Evolutionary conservation across 2,797 vertebrate genomes (phyloP).

Genomic region (Eupleurogrammus muticus): DNA sequence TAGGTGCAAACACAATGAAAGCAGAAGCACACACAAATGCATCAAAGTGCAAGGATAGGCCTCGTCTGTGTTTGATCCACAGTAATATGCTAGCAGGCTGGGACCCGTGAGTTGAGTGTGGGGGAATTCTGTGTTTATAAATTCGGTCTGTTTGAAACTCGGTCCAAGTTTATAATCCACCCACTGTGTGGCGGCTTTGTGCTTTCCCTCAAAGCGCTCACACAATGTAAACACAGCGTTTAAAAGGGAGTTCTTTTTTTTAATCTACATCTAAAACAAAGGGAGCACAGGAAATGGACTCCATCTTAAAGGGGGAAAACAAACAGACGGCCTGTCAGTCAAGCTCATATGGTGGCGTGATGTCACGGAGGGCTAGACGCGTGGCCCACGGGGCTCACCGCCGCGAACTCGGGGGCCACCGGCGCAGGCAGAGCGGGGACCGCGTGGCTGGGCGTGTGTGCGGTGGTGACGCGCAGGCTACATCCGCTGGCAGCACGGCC

Average conservation of each 20-base stretch:
- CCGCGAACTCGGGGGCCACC: conserved; percentile 1
- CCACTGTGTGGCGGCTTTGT: conserved; percentile 83
- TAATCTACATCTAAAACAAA: conserved; percentile 78
- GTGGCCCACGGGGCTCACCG: conserved; percentile 8
- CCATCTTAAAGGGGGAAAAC: conserved; percentile 71
- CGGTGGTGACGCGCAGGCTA: not conserved
- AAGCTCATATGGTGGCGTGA: conserved; percentile 64
- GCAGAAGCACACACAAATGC: conserved; percentile 41
- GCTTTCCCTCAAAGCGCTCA: conserved; percentile 81
- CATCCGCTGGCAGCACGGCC: conserved; percentile 44
- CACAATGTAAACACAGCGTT: conserved; percentile 81
- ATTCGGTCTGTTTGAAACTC: conserved; percentile 83
- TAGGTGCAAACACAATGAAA: conserved; percentile 48
- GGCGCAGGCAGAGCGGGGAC: conserved; percentile 19
- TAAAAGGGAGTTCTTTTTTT: conserved; percentile 75
- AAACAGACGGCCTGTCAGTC: conserved; percentile 79
- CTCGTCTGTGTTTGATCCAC: conserved; percentile 77
- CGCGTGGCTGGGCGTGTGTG: conserved; percentile 59
- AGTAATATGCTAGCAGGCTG: conserved; percentile 73
- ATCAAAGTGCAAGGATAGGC: conserved; percentile 64
- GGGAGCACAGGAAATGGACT: conserved; percentile 81
- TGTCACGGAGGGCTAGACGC: conserved; percentile 53
- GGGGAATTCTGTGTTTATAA: conserved; percentile 83
- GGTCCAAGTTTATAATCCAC: conserved; percentile 84
- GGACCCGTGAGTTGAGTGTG: conserved; percentile 73